These are phyloP conservation scores for Mythimna ferrago DNA, from an alignment of 2,888 invertebrate genomes.

Conservation along the genomic window DNA sequence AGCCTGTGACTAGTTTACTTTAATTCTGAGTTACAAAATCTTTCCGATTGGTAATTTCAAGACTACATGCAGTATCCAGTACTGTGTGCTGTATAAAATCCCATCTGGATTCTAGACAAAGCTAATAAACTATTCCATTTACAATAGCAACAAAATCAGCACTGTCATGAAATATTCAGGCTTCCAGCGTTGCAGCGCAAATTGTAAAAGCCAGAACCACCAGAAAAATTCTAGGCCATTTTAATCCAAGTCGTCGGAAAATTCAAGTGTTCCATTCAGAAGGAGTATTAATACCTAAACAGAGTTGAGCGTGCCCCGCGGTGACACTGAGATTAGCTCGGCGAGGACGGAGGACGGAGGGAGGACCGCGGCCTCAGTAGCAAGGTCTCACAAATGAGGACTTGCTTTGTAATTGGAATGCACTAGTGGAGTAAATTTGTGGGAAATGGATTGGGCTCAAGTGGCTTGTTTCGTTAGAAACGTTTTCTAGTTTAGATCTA, in stretches of 20 bases:
- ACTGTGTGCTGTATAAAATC: slow-evolving; percentile 5
- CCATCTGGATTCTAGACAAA: slow-evolving; percentile 21
- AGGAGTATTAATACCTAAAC: slow-evolving; percentile 70
- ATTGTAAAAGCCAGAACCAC: slow-evolving; percentile 40
- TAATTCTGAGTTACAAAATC: not conserved
- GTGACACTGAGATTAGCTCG: slow-evolving; percentile 73
- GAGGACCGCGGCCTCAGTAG: slow-evolving; percentile 28
- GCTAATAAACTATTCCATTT: slow-evolving; percentile 49
- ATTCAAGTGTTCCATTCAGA: slow-evolving; percentile 64
- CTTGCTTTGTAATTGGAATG: slow-evolving; percentile 48
- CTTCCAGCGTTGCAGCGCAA: slow-evolving; percentile 17
- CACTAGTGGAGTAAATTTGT: slow-evolving; percentile 45
- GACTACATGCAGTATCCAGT: not conserved
- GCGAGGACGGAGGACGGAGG: slow-evolving; percentile 34
- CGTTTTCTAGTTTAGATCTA: not conserved
- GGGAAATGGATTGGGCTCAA: slow-evolving; percentile 37
- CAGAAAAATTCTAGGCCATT: slow-evolving; percentile 58
- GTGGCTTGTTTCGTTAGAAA: not conserved
- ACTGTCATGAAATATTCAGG: slow-evolving; percentile 35
- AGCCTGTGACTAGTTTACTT: not conserved
- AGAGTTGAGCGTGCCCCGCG: slow-evolving; percentile 68
- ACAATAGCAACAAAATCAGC: slow-evolving; percentile 53
- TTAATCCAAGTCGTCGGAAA: slow-evolving; percentile 59
- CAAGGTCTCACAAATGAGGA: slow-evolving; percentile 39
- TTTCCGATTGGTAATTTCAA: not conserved